Conservation (phyloP, 2,888 invertebrate species). For the Drosophila paucipuncta region DNA sequence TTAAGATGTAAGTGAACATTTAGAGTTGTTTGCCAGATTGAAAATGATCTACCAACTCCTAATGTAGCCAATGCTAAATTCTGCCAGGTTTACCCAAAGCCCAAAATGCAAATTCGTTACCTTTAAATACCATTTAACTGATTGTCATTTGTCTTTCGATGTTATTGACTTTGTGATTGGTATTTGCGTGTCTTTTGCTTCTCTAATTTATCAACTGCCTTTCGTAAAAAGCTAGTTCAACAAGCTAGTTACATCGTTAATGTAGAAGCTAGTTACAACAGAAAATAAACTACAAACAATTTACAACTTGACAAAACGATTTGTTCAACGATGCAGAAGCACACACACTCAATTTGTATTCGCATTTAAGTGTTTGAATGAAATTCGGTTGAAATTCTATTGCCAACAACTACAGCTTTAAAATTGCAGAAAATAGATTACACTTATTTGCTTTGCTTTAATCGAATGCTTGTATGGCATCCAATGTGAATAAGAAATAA, state of each 20-base stretch:
- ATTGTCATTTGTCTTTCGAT: conserved; percentile 1
- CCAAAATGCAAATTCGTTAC: not conserved
- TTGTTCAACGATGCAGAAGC: conserved; percentile 14
- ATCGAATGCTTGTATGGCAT: not conserved
- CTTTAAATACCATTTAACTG: not conserved
- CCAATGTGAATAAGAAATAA: not conserved
- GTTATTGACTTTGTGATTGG: conserved; percentile 1
- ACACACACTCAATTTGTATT: conserved; percentile 14
- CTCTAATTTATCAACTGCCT: not conserved
- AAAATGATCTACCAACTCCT: not conserved
- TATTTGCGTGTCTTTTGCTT: conserved; percentile 5
- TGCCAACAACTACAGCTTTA: conserved; percentile 3
- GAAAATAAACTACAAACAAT: conserved; percentile 7
- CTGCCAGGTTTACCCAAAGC: not conserved
- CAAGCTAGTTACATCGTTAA: conserved; percentile 7
- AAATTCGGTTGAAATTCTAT: conserved; percentile 18
- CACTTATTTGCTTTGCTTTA: not conserved
- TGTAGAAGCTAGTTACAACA: not conserved
- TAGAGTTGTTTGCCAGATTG: not conserved
- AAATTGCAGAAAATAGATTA: not conserved
- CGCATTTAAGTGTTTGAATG: conserved; percentile 4
- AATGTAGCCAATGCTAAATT: not conserved
- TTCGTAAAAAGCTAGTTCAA: not conserved
- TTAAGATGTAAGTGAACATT: not conserved
- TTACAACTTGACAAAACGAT: conserved; percentile 24